phyloP scores from a whole-genome alignment of 2,888 invertebrate genomes.

The Eurytoma adleriae region DNA sequence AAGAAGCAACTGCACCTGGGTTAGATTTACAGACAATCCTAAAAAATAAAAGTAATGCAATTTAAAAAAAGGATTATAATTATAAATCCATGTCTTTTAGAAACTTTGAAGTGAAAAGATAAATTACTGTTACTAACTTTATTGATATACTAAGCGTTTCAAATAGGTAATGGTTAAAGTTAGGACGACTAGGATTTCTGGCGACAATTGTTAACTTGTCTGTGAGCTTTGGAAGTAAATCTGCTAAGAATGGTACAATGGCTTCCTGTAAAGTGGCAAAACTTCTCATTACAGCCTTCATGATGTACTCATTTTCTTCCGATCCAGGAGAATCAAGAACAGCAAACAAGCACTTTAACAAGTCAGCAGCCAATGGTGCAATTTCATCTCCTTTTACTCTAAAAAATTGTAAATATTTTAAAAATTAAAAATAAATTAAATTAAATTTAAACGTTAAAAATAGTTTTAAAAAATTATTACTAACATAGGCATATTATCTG shows the following conservation, averaged over 20 bases:
- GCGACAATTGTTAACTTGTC: slow-evolving; percentile 89
- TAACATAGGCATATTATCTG: slow-evolving; percentile 79
- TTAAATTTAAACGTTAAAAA: slow-evolving; percentile 24
- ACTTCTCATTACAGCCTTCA: slow-evolving; percentile 97
- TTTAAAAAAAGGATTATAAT: neutral
- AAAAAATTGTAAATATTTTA: slow-evolving; percentile 59
- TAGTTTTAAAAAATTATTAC: slow-evolving; percentile 60
- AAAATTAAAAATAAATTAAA: slow-evolving; percentile 23
- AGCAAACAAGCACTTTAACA: slow-evolving; percentile 87
- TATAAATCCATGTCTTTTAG: neutral
- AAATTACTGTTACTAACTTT: slow-evolving; percentile 79
- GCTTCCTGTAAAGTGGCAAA: slow-evolving; percentile 89
- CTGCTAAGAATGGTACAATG: slow-evolving; percentile 87
- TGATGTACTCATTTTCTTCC: slow-evolving; percentile 97
- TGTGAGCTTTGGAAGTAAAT: slow-evolving; percentile 90
- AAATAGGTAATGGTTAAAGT: slow-evolving; percentile 99
- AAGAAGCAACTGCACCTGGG: slow-evolving; percentile 87
- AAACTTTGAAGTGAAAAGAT: slow-evolving; percentile 3
- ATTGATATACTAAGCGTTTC: slow-evolving; percentile 94
- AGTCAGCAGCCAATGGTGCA: slow-evolving; percentile 81
- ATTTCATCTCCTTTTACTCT: slow-evolving; percentile 82
- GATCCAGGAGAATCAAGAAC: slow-evolving; percentile 85
- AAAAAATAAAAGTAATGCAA: slow-evolving; percentile 58
- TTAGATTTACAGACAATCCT: slow-evolving; percentile 92
- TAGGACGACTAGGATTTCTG: slow-evolving; percentile 96